phyloP scores from a whole-genome alignment of 2,797 vertebrate species.

The Naso thynnoides region DNA sequence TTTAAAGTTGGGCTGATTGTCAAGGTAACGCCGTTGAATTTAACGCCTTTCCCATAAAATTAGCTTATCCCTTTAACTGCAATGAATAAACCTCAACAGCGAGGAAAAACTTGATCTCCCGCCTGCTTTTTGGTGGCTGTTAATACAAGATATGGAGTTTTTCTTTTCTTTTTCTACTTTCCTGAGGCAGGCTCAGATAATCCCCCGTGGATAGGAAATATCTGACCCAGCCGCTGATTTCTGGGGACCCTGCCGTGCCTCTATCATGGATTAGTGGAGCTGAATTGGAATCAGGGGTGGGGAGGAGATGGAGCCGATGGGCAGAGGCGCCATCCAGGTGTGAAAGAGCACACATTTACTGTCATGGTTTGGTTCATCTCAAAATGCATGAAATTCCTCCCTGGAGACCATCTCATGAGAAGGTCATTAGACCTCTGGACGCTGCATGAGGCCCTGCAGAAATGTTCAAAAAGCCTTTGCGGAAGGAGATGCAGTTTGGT shows the following conservation, averaged over 20 bases:
- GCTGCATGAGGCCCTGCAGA: constrained; percentile 22
- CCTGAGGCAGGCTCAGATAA: constrained; percentile 60
- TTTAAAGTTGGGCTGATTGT: constrained; percentile 22
- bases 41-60: constrained; percentile 42
- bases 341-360: constrained; percentile 61
- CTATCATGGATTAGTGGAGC: constrained; percentile 65
- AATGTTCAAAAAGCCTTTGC: constrained; percentile 19
- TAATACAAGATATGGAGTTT: constrained; percentile 62
- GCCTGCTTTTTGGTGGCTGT: constrained; percentile 59
- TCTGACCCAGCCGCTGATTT: constrained; percentile 61
- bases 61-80: constrained; percentile 59
- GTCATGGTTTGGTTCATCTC: constrained; percentile 52
- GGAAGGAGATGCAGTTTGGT: background rate
- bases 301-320: constrained; percentile 52
- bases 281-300: constrained; percentile 59
- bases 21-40: constrained; percentile 38
- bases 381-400: constrained; percentile 68
- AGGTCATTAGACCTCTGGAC: constrained; percentile 58
- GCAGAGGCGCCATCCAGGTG: constrained; percentile 46
- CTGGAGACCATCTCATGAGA: constrained; percentile 46
- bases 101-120: constrained; percentile 47
- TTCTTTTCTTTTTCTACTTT: background rate
- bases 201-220: constrained; percentile 62
- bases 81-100: constrained; percentile 48
- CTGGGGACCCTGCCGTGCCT: constrained; percentile 51